phyloP scores from a whole-genome alignment of 2,888 invertebrate genomes.

The Zootermopsis nevadensis region DNA sequence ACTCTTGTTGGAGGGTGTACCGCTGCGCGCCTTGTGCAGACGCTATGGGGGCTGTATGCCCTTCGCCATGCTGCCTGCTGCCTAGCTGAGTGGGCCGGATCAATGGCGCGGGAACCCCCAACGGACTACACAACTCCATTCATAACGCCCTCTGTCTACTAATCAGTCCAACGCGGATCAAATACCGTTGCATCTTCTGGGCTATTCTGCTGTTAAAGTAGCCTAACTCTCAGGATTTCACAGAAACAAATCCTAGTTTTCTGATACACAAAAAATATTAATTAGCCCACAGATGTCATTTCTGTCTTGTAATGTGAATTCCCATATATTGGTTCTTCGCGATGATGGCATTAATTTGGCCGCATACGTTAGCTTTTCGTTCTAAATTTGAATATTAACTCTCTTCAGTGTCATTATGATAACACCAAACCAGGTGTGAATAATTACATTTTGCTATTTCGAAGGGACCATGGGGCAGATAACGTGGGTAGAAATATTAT shows the following conservation, averaged over 20 bases:
- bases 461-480: no score
- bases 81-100: conserved; percentile 6
- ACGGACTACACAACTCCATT: conserved; percentile 25
- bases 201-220: neutral
- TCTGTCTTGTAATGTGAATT: no score
- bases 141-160: neutral
- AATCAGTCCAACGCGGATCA: conserved; percentile 33
- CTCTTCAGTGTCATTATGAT: no score
- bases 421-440: no score
- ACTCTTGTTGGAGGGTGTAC: no score
- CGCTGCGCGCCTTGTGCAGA: conserved; percentile 15
- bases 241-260: neutral
- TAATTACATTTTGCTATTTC: no score
- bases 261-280: neutral
- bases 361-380: no score
- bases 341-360: no score
- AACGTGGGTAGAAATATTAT: no score
- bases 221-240: neutral
- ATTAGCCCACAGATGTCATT: no score
- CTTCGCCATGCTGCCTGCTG: conserved; percentile 14
- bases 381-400: no score
- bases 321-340: no score
- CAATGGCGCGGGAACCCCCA: conserved; percentile 36
- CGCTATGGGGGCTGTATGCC: conserved; percentile 26
- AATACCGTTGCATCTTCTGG: conserved; percentile 1